phyloP scores from a whole-genome alignment of 2,888 invertebrate species.

The Acholoe squamosa region DNA sequence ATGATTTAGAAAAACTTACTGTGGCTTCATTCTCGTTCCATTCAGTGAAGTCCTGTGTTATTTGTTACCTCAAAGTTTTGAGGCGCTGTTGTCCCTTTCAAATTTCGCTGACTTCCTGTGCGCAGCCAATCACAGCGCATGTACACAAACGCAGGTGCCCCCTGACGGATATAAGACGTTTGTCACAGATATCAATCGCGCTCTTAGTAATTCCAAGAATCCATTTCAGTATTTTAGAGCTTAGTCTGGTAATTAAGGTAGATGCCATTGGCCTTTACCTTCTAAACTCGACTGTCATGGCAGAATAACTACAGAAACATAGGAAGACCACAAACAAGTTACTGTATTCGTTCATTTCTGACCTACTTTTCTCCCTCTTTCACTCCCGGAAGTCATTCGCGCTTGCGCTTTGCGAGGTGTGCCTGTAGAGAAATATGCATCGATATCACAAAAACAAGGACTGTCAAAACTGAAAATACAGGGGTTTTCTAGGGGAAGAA shows the following conservation, averaged over 20 bases:
- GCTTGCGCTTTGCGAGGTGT: conserved; percentile 58
- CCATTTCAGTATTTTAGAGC: no score
- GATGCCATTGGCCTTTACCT: not conserved
- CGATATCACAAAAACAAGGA: conserved; percentile 33
- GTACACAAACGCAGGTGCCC: conserved; percentile 42
- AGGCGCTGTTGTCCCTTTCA: no score
- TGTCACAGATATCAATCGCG: not conserved
- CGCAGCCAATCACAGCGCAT: conserved; percentile 59
- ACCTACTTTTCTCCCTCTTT: conserved; percentile 40
- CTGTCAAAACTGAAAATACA: conserved; percentile 35
- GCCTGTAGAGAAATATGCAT: conserved; percentile 49
- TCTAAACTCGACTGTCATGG: no score
- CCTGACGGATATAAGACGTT: conserved; percentile 18
- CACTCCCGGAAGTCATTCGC: conserved; percentile 37
- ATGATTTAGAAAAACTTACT: conserved; percentile 63
- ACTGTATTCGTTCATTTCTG: not conserved
- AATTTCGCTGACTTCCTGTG: conserved; percentile 46
- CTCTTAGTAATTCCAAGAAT: no score
- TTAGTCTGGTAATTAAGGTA: not conserved
- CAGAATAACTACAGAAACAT: no score
- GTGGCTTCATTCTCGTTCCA: conserved; percentile 62
- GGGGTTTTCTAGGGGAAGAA: not conserved
- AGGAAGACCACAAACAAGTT: no score
- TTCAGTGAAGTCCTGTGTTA: not conserved
- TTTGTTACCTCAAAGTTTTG: not conserved